A percentile compares a stretch with the other conserved stretches of the same genome.
These are phyloP conservation scores for Trilocha varians DNA, from an alignment of 2,888 invertebrate species.

Conservation along the genomic window DNA sequence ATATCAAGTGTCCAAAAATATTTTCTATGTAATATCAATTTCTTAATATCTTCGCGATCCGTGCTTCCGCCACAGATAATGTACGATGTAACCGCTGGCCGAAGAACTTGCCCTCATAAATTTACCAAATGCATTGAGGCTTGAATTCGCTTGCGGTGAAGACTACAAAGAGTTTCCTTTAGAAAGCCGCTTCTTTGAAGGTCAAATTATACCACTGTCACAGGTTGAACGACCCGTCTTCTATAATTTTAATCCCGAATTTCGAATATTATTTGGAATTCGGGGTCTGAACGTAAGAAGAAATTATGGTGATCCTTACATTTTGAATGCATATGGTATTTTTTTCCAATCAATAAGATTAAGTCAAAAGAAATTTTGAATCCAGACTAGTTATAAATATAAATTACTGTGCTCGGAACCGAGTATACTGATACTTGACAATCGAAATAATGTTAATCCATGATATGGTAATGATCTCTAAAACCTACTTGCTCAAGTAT, in stretches of 20 bases:
- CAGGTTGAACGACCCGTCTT: background rate
- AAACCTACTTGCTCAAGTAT: background rate
- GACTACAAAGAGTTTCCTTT: conserved; percentile 14
- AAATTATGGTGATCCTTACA: background rate
- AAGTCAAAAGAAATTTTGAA: no score
- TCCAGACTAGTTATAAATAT: no score
- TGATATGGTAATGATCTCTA: no score
- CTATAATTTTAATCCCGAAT: background rate
- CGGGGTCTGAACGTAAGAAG: background rate
- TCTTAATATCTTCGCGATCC: background rate
- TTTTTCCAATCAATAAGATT: no score
- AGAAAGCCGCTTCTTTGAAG: conserved; percentile 19
- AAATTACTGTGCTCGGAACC: no score
- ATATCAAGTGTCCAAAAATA: background rate
- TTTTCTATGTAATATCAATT: background rate
- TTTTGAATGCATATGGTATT: no score
- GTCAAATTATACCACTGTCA: conserved; percentile 10
- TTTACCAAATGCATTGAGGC: conserved; percentile 34
- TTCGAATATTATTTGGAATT: background rate
- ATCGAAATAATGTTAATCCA: no score
- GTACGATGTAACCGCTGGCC: background rate
- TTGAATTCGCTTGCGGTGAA: conserved; percentile 30
- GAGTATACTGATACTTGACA: no score
- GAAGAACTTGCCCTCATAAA: conserved; percentile 17
- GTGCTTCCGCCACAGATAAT: background rate